Evolutionary conservation across 2,113 vertebrate genomes (phyloP).

Genomic region (Panthera uncia): DNA sequence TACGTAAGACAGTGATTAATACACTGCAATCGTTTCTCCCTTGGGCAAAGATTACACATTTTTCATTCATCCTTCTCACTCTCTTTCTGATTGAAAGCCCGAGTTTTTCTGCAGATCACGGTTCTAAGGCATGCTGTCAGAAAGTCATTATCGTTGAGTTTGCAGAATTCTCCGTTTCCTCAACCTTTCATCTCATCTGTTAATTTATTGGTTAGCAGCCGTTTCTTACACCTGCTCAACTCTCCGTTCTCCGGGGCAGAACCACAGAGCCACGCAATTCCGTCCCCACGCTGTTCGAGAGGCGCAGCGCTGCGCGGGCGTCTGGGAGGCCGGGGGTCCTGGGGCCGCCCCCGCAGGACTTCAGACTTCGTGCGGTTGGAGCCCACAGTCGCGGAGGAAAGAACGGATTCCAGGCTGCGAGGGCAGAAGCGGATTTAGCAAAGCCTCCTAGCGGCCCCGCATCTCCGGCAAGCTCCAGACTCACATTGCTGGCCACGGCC

Average conservation of each 20-base stretch:
- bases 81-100: constrained; percentile 8
- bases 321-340: background rate
- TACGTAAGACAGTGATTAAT: background rate
- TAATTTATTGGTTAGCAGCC: background rate
- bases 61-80: background rate
- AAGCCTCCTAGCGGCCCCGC: accelerated
- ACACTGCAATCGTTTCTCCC: background rate
- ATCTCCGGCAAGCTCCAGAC: background rate
- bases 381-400: background rate
- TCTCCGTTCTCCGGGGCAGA: background rate
- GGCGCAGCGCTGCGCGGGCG: accelerated
- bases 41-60: background rate
- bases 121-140: background rate
- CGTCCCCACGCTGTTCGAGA: background rate
- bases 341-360: background rate
- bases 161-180: background rate
- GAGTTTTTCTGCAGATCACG: constrained; percentile 26
- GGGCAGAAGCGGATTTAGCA: background rate
- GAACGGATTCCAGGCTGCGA: accelerated
- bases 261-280: background rate
- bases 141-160: background rate
- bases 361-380: background rate
- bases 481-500: accelerated
- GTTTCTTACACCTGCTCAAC: background rate
- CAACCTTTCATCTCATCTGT: background rate